Percentiles rank a stretch among this genome's conserved stretches.
Evolutionary conservation across 2,888 invertebrate species (phyloP).

Genomic region (Carterocephalus palaemon): DNA sequence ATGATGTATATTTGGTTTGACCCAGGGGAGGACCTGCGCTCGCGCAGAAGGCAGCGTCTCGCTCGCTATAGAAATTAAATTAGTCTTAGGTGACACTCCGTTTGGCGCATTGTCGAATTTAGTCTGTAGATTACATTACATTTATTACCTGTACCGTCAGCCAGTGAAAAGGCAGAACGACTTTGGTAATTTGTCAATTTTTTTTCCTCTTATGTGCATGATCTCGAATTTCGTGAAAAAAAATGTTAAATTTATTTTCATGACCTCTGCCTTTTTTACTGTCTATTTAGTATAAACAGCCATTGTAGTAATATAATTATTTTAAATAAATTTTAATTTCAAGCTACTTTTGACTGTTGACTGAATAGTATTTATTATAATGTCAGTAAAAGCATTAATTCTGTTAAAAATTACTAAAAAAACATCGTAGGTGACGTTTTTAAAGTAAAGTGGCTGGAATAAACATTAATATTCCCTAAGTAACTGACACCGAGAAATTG

Average conservation of each 20-base stretch:
- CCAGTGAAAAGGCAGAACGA: constrained; percentile 4
- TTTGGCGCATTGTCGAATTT: constrained; percentile 64
- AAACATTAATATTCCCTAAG: not conserved
- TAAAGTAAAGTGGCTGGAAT: not conserved
- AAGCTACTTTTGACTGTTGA: too few relatives aligned
- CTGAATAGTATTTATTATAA: too few relatives aligned
- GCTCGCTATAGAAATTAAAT: constrained; percentile 50
- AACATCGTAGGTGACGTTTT: not conserved
- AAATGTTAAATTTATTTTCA: not conserved
- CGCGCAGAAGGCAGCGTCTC: constrained; percentile 51
- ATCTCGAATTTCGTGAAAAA: not conserved
- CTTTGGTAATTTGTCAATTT: not conserved
- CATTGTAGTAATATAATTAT: not conserved
- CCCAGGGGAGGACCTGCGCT: constrained; percentile 48
- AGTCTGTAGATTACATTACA: constrained; percentile 15
- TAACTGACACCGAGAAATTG: not conserved
- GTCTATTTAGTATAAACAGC: not conserved
- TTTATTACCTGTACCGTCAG: too few relatives aligned
- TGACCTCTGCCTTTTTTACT: constrained; percentile 5
- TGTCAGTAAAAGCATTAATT: too few relatives aligned
- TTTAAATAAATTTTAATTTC: too few relatives aligned
- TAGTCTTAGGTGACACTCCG: constrained; percentile 42
- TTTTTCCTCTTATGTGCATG: constrained; percentile 6
- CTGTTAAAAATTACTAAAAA: too few relatives aligned
- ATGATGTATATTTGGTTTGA: constrained; percentile 31